phyloP scores from a whole-genome alignment of 2,888 invertebrate species.

The Pollenia griseotomentosa region DNA sequence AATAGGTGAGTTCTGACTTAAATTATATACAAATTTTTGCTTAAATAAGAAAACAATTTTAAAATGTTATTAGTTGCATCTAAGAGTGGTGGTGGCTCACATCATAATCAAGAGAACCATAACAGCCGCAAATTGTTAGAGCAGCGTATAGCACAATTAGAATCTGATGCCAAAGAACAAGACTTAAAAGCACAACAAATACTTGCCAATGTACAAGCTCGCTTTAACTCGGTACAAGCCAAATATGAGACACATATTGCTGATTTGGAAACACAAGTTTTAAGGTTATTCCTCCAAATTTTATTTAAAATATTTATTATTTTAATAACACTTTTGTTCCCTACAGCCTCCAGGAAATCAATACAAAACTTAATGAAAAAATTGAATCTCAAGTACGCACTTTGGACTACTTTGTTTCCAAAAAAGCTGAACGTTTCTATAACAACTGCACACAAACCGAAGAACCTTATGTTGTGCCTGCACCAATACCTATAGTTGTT shows the following conservation, averaged over 20 bases:
- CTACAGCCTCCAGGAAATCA: conserved; percentile 84
- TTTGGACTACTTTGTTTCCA: conserved; percentile 81
- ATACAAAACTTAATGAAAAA: conserved; percentile 86
- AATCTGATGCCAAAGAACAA: conserved; percentile 89
- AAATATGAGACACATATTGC: conserved; percentile 91
- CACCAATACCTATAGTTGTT: conserved; percentile 29
- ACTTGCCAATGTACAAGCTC: conserved; percentile 89
- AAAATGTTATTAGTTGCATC: conserved; percentile 85
- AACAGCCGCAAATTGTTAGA: conserved; percentile 86
- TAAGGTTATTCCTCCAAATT: conserved; percentile 79
- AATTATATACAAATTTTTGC: too few species aligned
- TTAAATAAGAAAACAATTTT: background rate
- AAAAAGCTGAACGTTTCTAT: conserved; percentile 81
- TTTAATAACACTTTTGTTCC: background rate
- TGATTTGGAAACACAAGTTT: conserved; percentile 89
- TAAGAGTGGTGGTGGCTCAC: conserved; percentile 84
- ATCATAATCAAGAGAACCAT: conserved; percentile 80
- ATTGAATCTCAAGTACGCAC: conserved; percentile 84
- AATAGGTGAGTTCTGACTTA: conserved; percentile 85
- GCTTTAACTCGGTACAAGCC: conserved; percentile 90
- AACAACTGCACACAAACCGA: conserved; percentile 84
- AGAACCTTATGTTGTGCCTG: conserved; percentile 21
- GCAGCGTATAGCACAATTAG: conserved; percentile 89
- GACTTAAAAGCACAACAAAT: conserved; percentile 90
- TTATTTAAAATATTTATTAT: conserved; percentile 35